Evolutionary conservation across 2,797 vertebrate genomes (phyloP).

Genomic region (Cirrhinus molitorella): DNA sequence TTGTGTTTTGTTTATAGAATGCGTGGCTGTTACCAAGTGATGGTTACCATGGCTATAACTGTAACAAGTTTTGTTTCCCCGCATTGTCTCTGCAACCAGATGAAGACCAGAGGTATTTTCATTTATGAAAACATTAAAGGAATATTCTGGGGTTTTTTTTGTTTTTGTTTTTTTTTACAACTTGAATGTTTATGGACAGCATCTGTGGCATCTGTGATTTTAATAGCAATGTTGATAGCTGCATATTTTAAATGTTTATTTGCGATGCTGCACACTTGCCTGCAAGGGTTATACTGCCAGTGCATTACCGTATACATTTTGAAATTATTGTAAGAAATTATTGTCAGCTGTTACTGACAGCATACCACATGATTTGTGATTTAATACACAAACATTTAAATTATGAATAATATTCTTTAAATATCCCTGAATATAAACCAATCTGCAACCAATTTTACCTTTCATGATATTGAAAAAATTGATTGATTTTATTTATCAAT

Average conservation of each 20-base stretch:
- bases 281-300: background rate
- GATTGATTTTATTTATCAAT: no score
- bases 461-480: no score
- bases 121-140: constrained; percentile 26
- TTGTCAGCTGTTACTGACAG: background rate
- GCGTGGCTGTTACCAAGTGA: constrained; percentile 7
- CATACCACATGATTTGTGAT: constrained; percentile 21
- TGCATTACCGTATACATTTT: background rate
- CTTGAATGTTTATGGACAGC: constrained; percentile 11
- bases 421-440: background rate
- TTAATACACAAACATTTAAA: background rate
- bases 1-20: constrained; percentile 22
- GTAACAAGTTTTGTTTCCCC: constrained; percentile 6
- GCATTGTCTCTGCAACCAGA: constrained; percentile 27
- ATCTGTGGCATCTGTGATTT: constrained; percentile 23
- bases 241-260: constrained; percentile 12
- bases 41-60: constrained; percentile 39
- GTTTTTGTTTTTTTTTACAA: constrained; percentile 33
- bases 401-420: background rate
- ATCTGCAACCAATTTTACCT: background rate
- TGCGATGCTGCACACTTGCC: constrained; percentile 16
- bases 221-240: constrained; percentile 3
- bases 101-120: constrained; percentile 10
- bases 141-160: background rate
- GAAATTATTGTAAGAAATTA: background rate